A percentile compares a stretch with the other conserved stretches of the same genome.
phyloP scores from a whole-genome alignment of 1,140 invertebrate genomes.

The Harlomillsia oculata region DNA sequence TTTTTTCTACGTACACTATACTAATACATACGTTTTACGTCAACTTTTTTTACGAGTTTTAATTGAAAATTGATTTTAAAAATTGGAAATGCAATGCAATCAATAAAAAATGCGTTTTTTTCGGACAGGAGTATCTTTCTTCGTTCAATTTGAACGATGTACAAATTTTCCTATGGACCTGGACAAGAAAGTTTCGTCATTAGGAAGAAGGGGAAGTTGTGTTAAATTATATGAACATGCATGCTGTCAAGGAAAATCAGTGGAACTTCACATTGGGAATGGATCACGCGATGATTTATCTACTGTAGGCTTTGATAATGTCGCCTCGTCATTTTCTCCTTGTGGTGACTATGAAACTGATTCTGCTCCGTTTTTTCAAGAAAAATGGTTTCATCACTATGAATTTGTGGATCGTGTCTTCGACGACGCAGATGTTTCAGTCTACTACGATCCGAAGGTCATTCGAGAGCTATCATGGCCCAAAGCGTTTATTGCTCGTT shows the following conservation, averaged over 20 bases:
- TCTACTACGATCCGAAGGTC: conserved; percentile 19
- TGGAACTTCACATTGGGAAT: background rate
- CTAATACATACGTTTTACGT: too few relatives aligned
- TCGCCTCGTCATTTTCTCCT: background rate
- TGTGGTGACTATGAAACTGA: conserved; percentile 3
- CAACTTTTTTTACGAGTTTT: background rate
- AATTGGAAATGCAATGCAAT: background rate
- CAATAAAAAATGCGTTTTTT: background rate
- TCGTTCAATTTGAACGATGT: background rate
- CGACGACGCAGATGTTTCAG: conserved; percentile 12
- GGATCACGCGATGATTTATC: background rate
- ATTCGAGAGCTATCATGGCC: conserved; percentile 10
- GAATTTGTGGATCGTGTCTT: conserved; percentile 8
- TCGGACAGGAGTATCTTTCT: background rate
- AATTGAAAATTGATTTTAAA: background rate
- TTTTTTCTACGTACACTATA: too few relatives aligned
- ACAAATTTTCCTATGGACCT: background rate
- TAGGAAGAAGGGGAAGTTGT: conserved; percentile 2
- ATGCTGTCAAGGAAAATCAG: conserved; percentile 17
- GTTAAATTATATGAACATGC: conserved; percentile 1
- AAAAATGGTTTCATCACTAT: conserved; percentile 16
- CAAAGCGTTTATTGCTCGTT: conserved; percentile 8
- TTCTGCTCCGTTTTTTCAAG: conserved; percentile 2
- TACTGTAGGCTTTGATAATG: conserved; percentile 3
- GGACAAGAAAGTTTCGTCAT: conserved; percentile 4